phyloP scores from a whole-genome alignment of 2,113 vertebrate species.

The Pteropus alecto region DNA sequence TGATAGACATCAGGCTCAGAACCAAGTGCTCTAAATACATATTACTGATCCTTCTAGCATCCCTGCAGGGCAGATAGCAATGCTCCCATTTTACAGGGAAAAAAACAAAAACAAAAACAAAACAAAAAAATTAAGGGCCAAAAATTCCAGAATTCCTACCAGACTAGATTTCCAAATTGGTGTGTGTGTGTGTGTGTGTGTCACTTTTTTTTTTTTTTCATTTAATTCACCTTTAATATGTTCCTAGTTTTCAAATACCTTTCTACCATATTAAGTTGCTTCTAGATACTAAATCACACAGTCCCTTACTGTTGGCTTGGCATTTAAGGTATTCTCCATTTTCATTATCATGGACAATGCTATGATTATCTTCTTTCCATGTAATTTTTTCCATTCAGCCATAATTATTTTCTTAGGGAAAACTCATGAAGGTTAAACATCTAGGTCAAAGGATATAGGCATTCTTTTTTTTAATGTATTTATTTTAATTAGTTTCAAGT shows the following conservation, averaged over 20 bases:
- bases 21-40: not conserved
- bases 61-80: not conserved
- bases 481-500: no score
- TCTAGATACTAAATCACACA: not conserved
- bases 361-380: not conserved
- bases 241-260: conserved; percentile 21
- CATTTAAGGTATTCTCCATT: not conserved
- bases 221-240: not conserved
- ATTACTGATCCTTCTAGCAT: not conserved
- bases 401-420: not conserved
- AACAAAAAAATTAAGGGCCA: not conserved
- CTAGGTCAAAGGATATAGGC: not conserved
- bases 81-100: not conserved
- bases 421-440: not conserved
- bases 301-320: not conserved
- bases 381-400: not conserved
- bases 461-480: no score
- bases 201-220: not conserved
- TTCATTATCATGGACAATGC: not conserved
- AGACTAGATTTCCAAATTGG: not conserved
- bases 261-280: not conserved
- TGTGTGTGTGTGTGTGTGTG: not conserved
- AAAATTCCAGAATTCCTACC: not conserved
- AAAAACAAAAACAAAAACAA: not conserved
- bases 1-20: not conserved